Evolutionary conservation across 1,140 invertebrate species (phyloP).

Genomic region (Phthorimaea operculella): DNA sequence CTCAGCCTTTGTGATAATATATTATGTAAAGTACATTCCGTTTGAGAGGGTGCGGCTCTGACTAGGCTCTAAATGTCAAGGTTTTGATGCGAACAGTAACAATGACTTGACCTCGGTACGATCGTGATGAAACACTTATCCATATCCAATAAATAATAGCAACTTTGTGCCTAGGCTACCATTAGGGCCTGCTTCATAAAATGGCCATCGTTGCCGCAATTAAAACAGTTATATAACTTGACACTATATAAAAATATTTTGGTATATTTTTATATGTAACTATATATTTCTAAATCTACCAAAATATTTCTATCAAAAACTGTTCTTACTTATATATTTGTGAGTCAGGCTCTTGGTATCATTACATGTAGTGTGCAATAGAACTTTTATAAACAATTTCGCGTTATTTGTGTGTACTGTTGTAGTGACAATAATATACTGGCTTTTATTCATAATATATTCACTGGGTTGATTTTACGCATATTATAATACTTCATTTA

Average conservation of each 20-base stretch:
- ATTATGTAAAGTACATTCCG: conserved; percentile 51
- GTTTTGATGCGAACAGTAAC: conserved; percentile 2
- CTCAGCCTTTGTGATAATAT: conserved; percentile 51
- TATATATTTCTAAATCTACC: no score
- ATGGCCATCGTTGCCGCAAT: no score
- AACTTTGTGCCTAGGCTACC: conserved; percentile 12
- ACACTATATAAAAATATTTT: no score
- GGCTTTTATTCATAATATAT: conserved; percentile 19
- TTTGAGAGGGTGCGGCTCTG: conserved; percentile 19
- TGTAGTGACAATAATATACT: conserved; percentile 51
- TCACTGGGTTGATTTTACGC: conserved; percentile 18
- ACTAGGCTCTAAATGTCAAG: conserved; percentile 12
- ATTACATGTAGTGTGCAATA: conserved; percentile 20
- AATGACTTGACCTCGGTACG: conserved; percentile 3
- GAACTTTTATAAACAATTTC: conserved; percentile 12
- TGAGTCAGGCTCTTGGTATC: no score
- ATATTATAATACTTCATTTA: conserved; percentile 13
- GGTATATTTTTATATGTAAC: no score
- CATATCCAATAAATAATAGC: conserved; percentile 7
- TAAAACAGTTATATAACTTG: no score
- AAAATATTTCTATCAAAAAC: no score
- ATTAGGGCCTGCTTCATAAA: conserved; percentile 4
- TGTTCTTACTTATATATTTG: no score
- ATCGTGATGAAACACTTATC: conserved; percentile 5
- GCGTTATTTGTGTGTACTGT: conserved; percentile 39